phyloP scores from a whole-genome alignment of 2,888 invertebrate genomes.

The Adela reaumurella region DNA sequence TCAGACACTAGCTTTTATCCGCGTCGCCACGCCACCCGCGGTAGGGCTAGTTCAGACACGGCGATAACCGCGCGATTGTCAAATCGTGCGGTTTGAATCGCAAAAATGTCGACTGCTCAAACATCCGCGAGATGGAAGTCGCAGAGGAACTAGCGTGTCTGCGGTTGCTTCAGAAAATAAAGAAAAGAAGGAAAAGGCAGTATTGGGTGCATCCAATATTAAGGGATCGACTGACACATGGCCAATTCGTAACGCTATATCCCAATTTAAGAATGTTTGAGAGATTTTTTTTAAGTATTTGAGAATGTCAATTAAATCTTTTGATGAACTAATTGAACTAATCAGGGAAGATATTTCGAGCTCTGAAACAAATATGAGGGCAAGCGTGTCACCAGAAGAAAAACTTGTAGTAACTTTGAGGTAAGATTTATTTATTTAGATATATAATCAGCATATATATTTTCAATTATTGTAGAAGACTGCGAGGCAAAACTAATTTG shows the following conservation, averaged over 20 bases:
- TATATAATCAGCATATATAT: neutral
- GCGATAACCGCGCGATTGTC: neutral
- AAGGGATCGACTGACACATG: constrained; percentile 14
- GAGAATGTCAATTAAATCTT: constrained; percentile 19
- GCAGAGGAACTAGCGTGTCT: neutral
- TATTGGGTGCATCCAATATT: constrained; percentile 12
- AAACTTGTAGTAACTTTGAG: constrained; percentile 14
- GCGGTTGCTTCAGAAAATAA: constrained; percentile 14
- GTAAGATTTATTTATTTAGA: constrained; percentile 7
- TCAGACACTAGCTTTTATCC: neutral
- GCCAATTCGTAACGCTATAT: constrained; percentile 18
- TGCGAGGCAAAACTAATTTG: constrained; percentile 11
- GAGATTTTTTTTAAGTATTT: constrained; percentile 19
- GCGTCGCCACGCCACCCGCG: neutral
- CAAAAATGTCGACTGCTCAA: neutral
- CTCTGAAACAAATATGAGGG: constrained; percentile 13
- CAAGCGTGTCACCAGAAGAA: constrained; percentile 15
- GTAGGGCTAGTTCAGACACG: neutral
- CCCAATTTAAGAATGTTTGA: constrained; percentile 18
- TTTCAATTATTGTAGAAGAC: constrained; percentile 8
- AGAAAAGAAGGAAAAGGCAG: constrained; percentile 15
- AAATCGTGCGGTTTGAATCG: neutral
- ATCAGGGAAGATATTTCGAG: constrained; percentile 16
- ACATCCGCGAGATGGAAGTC: neutral
- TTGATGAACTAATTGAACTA: constrained; percentile 18